Percentiles rank a stretch among this genome's conserved stretches.
Conservation (phyloP, 2,113 vertebrate genomes). For the Anarhynchus alexandrinus region DNA sequence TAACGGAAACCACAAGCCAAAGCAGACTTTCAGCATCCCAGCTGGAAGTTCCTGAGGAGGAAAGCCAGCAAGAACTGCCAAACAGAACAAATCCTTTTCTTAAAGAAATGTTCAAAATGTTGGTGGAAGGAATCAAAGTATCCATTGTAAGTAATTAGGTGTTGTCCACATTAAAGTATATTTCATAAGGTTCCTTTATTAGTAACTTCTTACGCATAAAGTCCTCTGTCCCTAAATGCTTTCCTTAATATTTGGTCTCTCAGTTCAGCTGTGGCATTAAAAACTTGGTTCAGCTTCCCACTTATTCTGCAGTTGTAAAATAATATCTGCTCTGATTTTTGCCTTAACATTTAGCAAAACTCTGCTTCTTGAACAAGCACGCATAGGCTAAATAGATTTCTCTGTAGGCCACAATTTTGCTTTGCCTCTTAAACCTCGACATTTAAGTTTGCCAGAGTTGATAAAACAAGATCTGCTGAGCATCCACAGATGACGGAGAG, state of each 20-base stretch:
- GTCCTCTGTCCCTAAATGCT: neutral
- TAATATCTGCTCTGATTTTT: neutral
- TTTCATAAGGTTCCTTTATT: neutral
- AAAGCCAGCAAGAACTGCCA: conserved; percentile 68
- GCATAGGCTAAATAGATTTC: neutral
- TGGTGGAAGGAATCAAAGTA: conserved; percentile 90
- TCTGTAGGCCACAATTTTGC: neutral
- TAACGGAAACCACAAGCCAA: conserved; percentile 81
- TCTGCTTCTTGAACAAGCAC: neutral
- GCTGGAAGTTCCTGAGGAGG: conserved; percentile 77
- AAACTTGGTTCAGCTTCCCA: neutral
- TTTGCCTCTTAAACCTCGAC: neutral
- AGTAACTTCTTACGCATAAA: neutral
- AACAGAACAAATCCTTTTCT: conserved; percentile 84
- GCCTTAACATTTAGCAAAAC: neutral
- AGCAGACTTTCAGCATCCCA: conserved; percentile 69
- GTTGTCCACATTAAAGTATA: neutral
- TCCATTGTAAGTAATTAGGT: conserved; percentile 79
- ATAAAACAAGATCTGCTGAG: neutral
- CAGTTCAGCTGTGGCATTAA: neutral
- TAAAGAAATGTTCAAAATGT: conserved; percentile 86
- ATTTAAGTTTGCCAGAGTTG: neutral
- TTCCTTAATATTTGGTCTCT: neutral
- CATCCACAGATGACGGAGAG: neutral
- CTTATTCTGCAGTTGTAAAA: neutral